Percentiles rank a stretch among this genome's conserved stretches.
Conservation (phyloP, 2,113 vertebrate species). For the Lates calcarifer region DNA sequence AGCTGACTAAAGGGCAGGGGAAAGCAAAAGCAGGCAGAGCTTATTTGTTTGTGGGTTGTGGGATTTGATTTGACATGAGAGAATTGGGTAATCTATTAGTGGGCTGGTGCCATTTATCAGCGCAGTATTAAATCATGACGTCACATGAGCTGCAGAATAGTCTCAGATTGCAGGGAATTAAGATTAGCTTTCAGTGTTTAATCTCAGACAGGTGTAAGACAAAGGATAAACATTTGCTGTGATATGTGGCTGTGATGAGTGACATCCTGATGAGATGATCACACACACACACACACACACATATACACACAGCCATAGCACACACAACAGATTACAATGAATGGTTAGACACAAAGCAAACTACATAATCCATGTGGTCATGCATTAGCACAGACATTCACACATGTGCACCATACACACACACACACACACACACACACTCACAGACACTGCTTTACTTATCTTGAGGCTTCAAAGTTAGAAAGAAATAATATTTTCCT, state of each 20-base stretch:
- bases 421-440: neutral
- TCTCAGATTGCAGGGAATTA: conserved; percentile 73
- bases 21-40: conserved; percentile 35
- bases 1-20: conserved; percentile 22
- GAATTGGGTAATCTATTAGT: conserved; percentile 68
- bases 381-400: neutral
- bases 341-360: neutral
- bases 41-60: conserved; percentile 34
- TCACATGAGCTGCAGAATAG: conserved; percentile 60
- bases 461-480: neutral
- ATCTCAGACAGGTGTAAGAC: conserved; percentile 70
- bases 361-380: neutral
- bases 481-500: no score
- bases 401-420: neutral
- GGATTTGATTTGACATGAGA: conserved; percentile 63
- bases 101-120: conserved; percentile 56
- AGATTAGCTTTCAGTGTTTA: conserved; percentile 66
- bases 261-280: conserved; percentile 46
- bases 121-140: conserved; percentile 60
- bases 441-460: neutral
- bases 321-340: conserved; percentile 10
- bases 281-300: neutral
- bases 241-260: conserved; percentile 30
- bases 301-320: conserved; percentile 2
- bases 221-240: conserved; percentile 55